These are phyloP conservation scores for Conopomorpha cramerella DNA, from an alignment of 1,140 invertebrate genomes.

Conservation along the genomic window DNA sequence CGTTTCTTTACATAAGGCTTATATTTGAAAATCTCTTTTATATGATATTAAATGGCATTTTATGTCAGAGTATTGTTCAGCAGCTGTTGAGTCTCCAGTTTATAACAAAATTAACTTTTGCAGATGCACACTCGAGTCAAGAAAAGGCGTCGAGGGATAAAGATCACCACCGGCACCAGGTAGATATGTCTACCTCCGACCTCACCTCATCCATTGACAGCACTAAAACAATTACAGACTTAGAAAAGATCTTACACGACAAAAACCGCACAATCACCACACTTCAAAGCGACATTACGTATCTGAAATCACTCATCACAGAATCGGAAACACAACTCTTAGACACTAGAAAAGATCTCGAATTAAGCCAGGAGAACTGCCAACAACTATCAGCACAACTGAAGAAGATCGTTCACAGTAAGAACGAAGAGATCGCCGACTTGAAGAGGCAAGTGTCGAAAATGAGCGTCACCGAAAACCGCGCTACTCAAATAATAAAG, in stretches of 20 bases:
- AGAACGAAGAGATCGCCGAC: constrained; percentile 47
- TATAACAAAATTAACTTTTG: background rate
- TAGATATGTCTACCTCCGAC: constrained; percentile 33
- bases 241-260: constrained; percentile 42
- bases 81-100: too few species aligned
- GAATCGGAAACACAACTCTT: constrained; percentile 41
- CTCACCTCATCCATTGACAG: constrained; percentile 28
- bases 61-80: too few species aligned
- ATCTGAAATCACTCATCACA: constrained; percentile 31
- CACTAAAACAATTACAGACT: constrained; percentile 36
- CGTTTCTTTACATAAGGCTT: too few species aligned
- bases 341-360: constrained; percentile 33
- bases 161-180: constrained; percentile 19
- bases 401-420: constrained; percentile 44
- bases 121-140: constrained; percentile 17
- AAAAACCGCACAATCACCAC: constrained; percentile 37
- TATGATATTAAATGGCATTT: too few species aligned
- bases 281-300: constrained; percentile 37
- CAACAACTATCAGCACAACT: constrained; percentile 37
- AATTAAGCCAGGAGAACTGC: constrained; percentile 36
- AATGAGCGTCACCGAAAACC: constrained; percentile 39
- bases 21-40: too few species aligned
- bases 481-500: constrained; percentile 44
- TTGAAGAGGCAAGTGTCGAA: constrained; percentile 38
- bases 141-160: constrained; percentile 12